These are phyloP conservation scores for Pristionchus mayeri DNA, from an alignment of 2,888 invertebrate genomes.

Conservation along the genomic window DNA sequence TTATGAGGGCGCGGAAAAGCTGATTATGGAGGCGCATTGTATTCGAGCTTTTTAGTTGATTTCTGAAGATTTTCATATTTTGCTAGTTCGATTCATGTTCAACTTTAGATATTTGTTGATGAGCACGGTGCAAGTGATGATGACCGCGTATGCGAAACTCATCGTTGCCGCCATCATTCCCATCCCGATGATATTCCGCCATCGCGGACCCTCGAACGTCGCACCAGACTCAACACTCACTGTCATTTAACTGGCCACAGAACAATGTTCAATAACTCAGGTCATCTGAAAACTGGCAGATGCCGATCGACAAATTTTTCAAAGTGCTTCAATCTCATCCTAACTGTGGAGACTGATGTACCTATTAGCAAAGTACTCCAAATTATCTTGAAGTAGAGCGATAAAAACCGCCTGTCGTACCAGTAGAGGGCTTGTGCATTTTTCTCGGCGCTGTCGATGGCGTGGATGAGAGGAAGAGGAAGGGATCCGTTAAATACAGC, in stretches of 20 bases:
- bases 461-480: neutral
- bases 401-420: too few species aligned
- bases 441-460: neutral
- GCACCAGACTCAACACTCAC: neutral
- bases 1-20: neutral
- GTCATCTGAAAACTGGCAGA: neutral
- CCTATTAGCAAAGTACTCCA: too few species aligned
- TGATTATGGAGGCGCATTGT: constrained; percentile 13
- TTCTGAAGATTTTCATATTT: neutral
- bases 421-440: neutral
- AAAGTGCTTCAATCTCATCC: too few species aligned
- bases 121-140: neutral
- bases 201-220: neutral
- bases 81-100: neutral
- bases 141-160: neutral
- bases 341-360: too few species aligned
- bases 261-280: neutral
- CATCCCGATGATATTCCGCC: neutral
- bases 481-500: neutral
- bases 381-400: too few species aligned
- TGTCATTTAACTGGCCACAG: too few species aligned
- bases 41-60: neutral
- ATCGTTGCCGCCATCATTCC: neutral
- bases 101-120: constrained; percentile 2
- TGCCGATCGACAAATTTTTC: neutral